Evolutionary conservation across 2,113 vertebrate species (phyloP).

Genomic region (Xerus inauris): DNA sequence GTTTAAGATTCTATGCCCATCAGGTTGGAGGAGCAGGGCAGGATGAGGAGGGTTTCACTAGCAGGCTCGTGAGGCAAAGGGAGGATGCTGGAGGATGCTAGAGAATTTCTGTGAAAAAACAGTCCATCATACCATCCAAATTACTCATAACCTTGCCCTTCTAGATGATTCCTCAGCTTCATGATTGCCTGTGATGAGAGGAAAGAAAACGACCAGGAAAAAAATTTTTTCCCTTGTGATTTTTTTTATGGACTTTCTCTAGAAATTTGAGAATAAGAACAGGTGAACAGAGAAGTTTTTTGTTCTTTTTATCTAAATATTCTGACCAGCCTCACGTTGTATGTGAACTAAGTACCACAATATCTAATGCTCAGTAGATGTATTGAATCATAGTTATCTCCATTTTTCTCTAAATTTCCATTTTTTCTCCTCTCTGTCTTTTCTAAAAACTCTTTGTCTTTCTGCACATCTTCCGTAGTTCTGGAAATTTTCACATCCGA

Average conservation of each 20-base stretch:
- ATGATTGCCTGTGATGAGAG: not conserved
- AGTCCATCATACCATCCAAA: no score
- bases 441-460: not conserved
- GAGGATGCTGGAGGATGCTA: not conserved
- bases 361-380: not conserved
- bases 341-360: not conserved
- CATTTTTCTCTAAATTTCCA: not conserved
- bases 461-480: not conserved
- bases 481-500: not conserved
- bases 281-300: not conserved
- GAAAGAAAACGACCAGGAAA: not conserved
- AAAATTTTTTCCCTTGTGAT: not conserved
- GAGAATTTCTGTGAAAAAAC: not conserved
- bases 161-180: not conserved
- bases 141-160: not conserved
- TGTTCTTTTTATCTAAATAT: not conserved
- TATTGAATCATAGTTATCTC: not conserved
- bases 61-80: not conserved
- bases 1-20: not conserved
- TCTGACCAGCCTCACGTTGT: not conserved
- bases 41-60: fast-evolving
- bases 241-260: not conserved
- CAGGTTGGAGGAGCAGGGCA: not conserved
- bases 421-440: not conserved
- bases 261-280: not conserved